Evolutionary conservation across 2,113 vertebrate genomes (phyloP).

Genomic region (Aphyosemion australe): DNA sequence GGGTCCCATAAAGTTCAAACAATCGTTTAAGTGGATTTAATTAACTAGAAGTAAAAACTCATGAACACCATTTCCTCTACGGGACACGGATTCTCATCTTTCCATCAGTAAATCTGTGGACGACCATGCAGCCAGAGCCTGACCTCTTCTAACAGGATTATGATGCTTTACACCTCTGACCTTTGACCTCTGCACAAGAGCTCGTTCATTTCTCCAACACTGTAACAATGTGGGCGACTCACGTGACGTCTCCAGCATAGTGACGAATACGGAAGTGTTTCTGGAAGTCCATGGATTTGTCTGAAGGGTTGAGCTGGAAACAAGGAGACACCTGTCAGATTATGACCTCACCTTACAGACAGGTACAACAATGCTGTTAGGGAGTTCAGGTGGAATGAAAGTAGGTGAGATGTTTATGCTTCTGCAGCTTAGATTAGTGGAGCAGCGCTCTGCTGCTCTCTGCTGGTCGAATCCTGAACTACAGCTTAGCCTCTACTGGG

Average conservation of each 20-base stretch:
- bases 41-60: too few species aligned
- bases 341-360: too few species aligned
- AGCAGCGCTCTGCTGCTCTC: slow-evolving; percentile 52
- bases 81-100: too few species aligned
- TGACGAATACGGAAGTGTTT: slow-evolving; percentile 92
- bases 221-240: slow-evolving; percentile 55
- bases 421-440: neutral
- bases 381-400: too few species aligned
- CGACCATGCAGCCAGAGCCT: too few species aligned
- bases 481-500: slow-evolving; percentile 10
- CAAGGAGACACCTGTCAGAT: neutral
- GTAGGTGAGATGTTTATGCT: neutral
- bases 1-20: too few species aligned
- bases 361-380: too few species aligned
- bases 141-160: slow-evolving; percentile 41
- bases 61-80: too few species aligned
- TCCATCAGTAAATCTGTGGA: too few species aligned
- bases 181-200: slow-evolving; percentile 11
- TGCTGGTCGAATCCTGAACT: slow-evolving; percentile 48
- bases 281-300: slow-evolving; percentile 92
- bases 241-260: slow-evolving; percentile 93
- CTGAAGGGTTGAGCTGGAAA: slow-evolving; percentile 83
- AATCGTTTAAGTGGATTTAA: too few species aligned
- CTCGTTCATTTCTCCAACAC: neutral
- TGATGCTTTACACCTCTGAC: slow-evolving; percentile 5